Percentiles rank a stretch among this genome's conserved stretches.
These are phyloP conservation scores for Lophotriccus pileatus DNA, from an alignment of 2,797 vertebrate genomes.

Conservation along the genomic window DNA sequence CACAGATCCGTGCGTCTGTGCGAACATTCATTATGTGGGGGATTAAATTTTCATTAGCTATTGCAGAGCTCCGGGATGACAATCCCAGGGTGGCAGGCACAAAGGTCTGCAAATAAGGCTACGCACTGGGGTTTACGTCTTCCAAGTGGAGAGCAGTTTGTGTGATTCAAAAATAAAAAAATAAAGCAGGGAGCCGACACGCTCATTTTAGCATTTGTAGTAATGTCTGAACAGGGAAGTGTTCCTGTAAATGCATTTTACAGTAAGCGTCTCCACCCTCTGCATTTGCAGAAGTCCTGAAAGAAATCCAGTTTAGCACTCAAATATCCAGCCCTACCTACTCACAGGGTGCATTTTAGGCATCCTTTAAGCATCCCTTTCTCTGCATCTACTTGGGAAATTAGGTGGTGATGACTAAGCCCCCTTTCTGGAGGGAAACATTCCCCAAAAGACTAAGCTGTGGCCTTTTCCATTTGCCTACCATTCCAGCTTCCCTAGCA, in stretches of 20 bases:
- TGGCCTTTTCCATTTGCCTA: background rate
- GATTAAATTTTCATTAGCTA: slow-evolving; percentile 11
- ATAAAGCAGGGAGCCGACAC: background rate
- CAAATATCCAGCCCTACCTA: background rate
- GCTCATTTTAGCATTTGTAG: background rate
- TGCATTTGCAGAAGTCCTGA: background rate
- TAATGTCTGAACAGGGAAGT: background rate
- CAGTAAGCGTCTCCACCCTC: background rate
- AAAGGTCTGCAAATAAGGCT: background rate
- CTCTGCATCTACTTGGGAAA: background rate
- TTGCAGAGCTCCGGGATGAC: background rate
- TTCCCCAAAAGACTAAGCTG: background rate
- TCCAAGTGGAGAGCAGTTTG: background rate
- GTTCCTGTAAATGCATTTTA: background rate
- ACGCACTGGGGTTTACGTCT: background rate
- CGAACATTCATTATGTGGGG: background rate
- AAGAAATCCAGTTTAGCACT: background rate
- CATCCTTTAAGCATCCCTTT: background rate
- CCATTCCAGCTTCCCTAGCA: background rate
- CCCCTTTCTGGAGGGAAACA: background rate
- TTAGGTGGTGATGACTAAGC: background rate
- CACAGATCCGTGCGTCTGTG: background rate
- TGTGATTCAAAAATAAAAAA: background rate
- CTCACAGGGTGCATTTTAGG: background rate
- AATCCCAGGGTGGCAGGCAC: background rate